Evolutionary conservation across 2,888 invertebrate species (phyloP).

Genomic region (Cistogaster globosa): DNA sequence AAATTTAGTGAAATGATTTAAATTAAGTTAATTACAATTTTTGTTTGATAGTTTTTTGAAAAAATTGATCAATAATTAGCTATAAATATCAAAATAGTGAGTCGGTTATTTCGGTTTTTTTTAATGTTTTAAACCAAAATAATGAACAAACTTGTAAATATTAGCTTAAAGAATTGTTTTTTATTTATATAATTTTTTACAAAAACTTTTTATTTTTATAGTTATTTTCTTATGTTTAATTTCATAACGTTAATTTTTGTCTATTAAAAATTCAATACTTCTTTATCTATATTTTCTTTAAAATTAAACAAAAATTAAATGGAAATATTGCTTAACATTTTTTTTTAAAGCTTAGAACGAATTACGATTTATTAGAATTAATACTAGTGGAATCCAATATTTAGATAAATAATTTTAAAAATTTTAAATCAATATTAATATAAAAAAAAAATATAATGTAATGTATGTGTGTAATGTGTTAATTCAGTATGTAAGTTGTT

Average conservation of each 20-base stretch:
- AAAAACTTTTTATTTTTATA: neutral
- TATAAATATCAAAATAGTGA: no score
- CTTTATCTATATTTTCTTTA: no score
- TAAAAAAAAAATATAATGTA: neutral
- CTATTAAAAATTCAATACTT: no score
- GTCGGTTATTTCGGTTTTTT: no score
- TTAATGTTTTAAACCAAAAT: neutral
- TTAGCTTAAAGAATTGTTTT: neutral
- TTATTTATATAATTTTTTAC: neutral
- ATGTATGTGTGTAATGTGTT: slow-evolving; percentile 41
- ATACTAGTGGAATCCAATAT: slow-evolving; percentile 16
- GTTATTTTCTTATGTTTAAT: no score
- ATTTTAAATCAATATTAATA: slow-evolving; percentile 37
- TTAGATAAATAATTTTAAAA: slow-evolving; percentile 30
- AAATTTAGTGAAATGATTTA: no score
- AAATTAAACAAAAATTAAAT: no score
- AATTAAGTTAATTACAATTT: no score
- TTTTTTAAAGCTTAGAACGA: neutral
- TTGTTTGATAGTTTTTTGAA: no score
- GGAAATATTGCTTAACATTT: neutral
- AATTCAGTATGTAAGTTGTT: slow-evolving; percentile 38
- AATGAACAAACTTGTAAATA: slow-evolving; percentile 9
- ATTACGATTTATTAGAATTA: slow-evolving; percentile 4
- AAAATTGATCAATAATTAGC: no score
- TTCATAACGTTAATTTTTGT: no score